phyloP scores from a whole-genome alignment of 2,888 invertebrate species.

The Camptogramma bilineatum region DNA sequence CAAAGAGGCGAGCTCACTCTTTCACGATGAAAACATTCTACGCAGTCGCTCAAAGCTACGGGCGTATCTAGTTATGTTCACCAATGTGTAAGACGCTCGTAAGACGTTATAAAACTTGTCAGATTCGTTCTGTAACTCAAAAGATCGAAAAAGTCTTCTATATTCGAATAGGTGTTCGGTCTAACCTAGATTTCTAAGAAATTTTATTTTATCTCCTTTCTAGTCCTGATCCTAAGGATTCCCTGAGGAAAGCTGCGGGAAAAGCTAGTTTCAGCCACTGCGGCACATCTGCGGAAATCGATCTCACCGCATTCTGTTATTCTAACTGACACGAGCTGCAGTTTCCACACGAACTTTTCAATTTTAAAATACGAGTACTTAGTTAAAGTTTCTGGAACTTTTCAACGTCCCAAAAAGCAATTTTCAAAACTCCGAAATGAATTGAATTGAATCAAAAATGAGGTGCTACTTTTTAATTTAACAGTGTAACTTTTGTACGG shows the following conservation, averaged over 20 bases:
- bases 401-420: neutral
- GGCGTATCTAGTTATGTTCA: neutral
- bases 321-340: constrained; percentile 24
- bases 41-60: neutral
- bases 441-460: neutral
- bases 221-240: constrained; percentile 15
- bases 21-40: no score
- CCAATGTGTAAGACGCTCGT: neutral
- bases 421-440: neutral
- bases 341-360: neutral
- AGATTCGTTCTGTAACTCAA: neutral
- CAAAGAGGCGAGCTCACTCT: no score
- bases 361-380: neutral
- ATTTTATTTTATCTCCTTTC: constrained; percentile 4
- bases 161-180: neutral
- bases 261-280: constrained; percentile 16
- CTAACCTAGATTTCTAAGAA: neutral
- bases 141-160: neutral
- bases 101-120: neutral
- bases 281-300: constrained; percentile 34
- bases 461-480: neutral
- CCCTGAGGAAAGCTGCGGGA: constrained; percentile 12
- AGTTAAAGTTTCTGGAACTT: neutral
- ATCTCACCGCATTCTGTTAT: constrained; percentile 35
- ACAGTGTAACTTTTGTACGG: neutral